Evolutionary conservation across 2,888 invertebrate genomes (phyloP), one percentile per base, ranked within the genome.

Genomic region (Amphipoea lucens): DNA sequence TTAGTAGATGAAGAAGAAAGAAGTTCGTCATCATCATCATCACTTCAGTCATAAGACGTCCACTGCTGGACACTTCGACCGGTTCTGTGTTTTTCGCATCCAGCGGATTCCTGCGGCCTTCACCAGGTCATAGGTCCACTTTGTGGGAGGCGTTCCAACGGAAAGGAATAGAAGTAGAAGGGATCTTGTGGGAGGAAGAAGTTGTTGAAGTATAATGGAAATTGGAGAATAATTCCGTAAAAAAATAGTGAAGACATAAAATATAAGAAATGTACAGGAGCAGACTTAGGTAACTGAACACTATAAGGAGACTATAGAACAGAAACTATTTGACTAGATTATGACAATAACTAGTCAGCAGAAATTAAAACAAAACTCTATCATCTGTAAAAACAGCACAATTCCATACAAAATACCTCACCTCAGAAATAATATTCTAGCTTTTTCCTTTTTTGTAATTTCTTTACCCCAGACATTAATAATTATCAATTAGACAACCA

Each of bases 401-500:
- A 57, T 60, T 48, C 12, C 4, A 42, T 5, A n/a, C 2, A 36
- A n/a, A 29, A 29, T 62, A 62, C 17, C 14, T 29, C 14, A 17
- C 29, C 17, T 36, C 60, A 36, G 17, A 7, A 63, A 63, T 7
- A 17, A 1, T 62, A 62, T 17, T 29, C 62, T 17, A 63, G 14
- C 12, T 36, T 63, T 29, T 63, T 3, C 7, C 17, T n/a, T 29
- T 63, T 71, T 63, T 29, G 14, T 63, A 57, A n/a, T 4, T 76
- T n/a, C 29, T 40, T 6, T 17, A 75, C 20, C 29, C 62, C 60
- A 81, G 63, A 71, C 29, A 77, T 48, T 20, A 81, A 77, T 65
- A 4, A 74, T 77, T 74, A 84, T 72, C 74, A 74, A 72, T 82
- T 72, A 72, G 5, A 85, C 45, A 65, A 71, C 65, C 74, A 83